Percentiles rank a stretch among this genome's conserved stretches.
Conservation (phyloP, 2,797 vertebrate species). For the Phataginus tetradactyla region DNA sequence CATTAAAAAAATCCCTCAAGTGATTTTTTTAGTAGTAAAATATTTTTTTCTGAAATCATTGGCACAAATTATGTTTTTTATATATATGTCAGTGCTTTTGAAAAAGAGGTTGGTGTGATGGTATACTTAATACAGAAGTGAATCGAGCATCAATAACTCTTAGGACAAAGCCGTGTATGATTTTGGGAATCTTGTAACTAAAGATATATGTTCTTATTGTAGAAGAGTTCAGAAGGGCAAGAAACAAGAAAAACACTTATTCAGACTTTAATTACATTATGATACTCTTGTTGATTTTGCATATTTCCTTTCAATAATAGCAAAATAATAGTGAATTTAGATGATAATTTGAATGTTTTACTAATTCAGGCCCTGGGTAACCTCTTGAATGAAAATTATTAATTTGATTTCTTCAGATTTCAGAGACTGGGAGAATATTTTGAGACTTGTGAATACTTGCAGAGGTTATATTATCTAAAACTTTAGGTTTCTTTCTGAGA, state of each 20-base stretch:
- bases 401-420: slow-evolving; percentile 36
- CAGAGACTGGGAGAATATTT: neutral
- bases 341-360: slow-evolving; percentile 2
- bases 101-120: neutral
- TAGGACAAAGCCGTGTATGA: neutral
- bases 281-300: neutral
- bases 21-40: slow-evolving; percentile 2
- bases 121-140: neutral
- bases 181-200: neutral
- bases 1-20: neutral
- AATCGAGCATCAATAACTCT: neutral
- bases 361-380: neutral
- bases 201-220: neutral
- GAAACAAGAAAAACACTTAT: neutral
- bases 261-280: neutral
- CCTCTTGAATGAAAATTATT: slow-evolving; percentile 8
- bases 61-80: neutral
- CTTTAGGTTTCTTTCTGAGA: neutral
- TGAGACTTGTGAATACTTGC: neutral
- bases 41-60: neutral
- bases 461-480: slow-evolving; percentile 26
- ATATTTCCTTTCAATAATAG: slow-evolving; percentile 15
- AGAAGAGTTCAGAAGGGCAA: neutral
- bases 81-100: neutral
- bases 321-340: slow-evolving; percentile 40